Base-by-base conservation (phyloP, 2,113 vertebrate species). In the Anhinga anhinga region DNA sequence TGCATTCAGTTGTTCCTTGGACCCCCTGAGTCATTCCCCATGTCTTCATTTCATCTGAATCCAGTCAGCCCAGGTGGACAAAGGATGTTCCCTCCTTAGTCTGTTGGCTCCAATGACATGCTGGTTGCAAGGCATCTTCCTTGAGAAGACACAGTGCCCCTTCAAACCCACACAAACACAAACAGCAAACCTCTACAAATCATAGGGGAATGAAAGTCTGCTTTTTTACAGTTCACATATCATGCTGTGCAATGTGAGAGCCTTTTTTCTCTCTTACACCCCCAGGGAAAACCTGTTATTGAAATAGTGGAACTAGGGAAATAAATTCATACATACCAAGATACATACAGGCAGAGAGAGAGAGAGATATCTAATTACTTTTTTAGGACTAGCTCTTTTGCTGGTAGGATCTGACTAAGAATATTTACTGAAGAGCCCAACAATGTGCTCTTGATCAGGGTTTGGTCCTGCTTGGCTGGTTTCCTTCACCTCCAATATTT, bases 101-200 rank as follows among this genome's bases (percentile, higher is more conserved):
- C 45, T 71, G 30, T 50, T 44, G 20, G 38, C 29, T 70, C 34
- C 30, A 27, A 4, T 22, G 63, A 53, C 15, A 62, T 53, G 34
- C 30, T 42, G 36, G 3, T 21, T 65, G 34, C 4, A 9, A 53
- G 30, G 25, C 34, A 5, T 15, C 36, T 65, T 85, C 65, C 65
- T 49, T 36, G 20, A 1, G 1, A 63, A 7, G 40, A 40, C 58
- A 9, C 11, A 1, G 0, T 3, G 21, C 52, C 91, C 61, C 53
- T 84, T 53, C 66, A 79, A 62, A 82, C 9, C 19, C 15, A 59
- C 86, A 14, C 36, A 23, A 42, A 23, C 9, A 61, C 25, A 12
- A n/a, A 19, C 16, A 61, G 36, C 42, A 87, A 58, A 93, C 13
- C 14, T 53, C 77, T 50, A 59, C 65, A 67, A 85, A 85, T 20